Percentiles rank a stretch among this genome's conserved stretches.
phyloP scores from a whole-genome alignment of 1,140 invertebrate species.

The Drosophila aff. region DNA sequence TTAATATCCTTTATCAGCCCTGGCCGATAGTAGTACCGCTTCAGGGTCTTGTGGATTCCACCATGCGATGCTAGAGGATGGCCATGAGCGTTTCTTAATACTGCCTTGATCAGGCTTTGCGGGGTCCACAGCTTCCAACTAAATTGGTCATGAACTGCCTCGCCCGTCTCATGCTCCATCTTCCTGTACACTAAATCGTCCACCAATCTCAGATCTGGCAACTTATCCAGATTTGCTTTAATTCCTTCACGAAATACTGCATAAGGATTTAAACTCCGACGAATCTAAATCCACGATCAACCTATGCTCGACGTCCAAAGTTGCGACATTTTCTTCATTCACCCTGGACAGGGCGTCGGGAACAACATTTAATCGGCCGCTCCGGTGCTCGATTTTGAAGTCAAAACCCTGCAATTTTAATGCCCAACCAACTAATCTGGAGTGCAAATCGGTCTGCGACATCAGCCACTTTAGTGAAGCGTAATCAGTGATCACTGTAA shows the following conservation, averaged over 20 bases:
- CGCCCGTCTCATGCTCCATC: no score
- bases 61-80: no score
- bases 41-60: no score
- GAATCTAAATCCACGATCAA: background rate
- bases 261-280: background rate
- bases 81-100: no score
- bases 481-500: background rate
- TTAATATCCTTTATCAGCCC: no score
- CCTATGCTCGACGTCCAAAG: background rate
- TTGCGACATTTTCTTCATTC: background rate
- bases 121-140: no score
- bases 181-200: no score
- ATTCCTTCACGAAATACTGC: background rate
- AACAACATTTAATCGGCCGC: background rate
- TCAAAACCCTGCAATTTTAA: conserved; percentile 4
- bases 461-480: background rate
- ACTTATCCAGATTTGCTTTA: no score
- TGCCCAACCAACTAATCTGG: background rate
- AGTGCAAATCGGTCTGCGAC: background rate
- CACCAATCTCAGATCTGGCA: no score
- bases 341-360: conserved; percentile 4
- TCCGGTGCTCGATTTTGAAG: background rate
- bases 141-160: no score
- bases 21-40: no score
- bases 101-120: no score